A percentile compares a stretch with the other conserved stretches of the same genome.
Conservation (phyloP, 2,888 invertebrate species). For the Lottia gigantea region DNA sequence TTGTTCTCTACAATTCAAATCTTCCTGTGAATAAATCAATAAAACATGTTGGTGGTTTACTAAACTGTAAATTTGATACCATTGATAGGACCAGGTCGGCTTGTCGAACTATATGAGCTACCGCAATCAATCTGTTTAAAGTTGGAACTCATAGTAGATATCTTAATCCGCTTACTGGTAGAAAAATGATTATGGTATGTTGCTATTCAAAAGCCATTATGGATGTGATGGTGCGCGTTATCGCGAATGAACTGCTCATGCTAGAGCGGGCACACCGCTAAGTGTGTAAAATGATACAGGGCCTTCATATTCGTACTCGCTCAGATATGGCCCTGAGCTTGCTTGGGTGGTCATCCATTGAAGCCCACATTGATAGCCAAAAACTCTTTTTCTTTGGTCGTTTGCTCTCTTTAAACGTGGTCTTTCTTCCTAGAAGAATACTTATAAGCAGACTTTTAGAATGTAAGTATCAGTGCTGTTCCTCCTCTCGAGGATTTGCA, state of each 20-base stretch:
- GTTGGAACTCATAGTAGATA: not conserved
- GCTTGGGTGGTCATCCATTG: constrained; percentile 7
- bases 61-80: not conserved
- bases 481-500: too few species aligned
- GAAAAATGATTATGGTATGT: not conserved
- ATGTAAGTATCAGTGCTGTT: too few species aligned
- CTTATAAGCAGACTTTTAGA: too few species aligned
- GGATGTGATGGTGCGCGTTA: not conserved
- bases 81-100: not conserved
- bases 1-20: too few species aligned
- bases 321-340: constrained; percentile 4
- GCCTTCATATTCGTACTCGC: not conserved
- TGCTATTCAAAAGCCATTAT: not conserved
- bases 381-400: too few species aligned
- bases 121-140: not conserved
- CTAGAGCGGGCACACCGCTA: not conserved
- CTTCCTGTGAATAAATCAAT: not conserved
- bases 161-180: not conserved
- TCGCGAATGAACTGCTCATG: too few species aligned
- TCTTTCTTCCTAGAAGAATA: too few species aligned
- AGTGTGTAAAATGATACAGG: not conserved
- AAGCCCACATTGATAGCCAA: not conserved
- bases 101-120: not conserved
- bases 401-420: too few species aligned
- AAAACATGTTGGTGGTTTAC: constrained; percentile 10